Conservation (phyloP, 2,888 invertebrate genomes). For the Tiphia femorata region DNA sequence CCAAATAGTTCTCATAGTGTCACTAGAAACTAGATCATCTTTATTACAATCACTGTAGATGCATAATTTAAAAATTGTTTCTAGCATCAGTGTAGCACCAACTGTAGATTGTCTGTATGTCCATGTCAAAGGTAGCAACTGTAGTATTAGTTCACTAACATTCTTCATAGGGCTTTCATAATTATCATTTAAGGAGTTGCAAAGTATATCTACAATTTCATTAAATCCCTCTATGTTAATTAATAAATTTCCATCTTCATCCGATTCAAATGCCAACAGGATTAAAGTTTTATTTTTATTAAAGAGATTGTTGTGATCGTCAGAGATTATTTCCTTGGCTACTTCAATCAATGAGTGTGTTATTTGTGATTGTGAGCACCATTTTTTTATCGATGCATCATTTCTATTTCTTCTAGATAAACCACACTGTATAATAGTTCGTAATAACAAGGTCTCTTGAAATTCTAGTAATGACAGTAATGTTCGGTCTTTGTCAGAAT, state of each 20-base stretch:
- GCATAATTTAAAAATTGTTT: constrained; percentile 51
- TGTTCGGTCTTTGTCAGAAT: constrained; percentile 71
- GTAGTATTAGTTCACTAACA: constrained; percentile 44
- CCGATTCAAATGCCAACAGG: constrained; percentile 52
- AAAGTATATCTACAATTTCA: constrained; percentile 67
- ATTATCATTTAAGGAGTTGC: constrained; percentile 52
- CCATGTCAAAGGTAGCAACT: constrained; percentile 49
- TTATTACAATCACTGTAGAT: constrained; percentile 25
- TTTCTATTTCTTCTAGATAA: constrained; percentile 69
- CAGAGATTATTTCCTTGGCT: constrained; percentile 44
- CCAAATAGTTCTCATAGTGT: constrained; percentile 47
- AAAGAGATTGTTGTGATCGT: too few relatives aligned
- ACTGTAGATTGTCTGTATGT: constrained; percentile 37
- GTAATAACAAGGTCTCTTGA: too few relatives aligned
- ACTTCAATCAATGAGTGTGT: constrained; percentile 68
- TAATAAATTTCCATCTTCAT: constrained; percentile 67
- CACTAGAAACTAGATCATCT: constrained; percentile 19
- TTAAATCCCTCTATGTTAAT: constrained; percentile 66
- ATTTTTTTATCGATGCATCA: constrained; percentile 66
- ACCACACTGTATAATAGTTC: constrained; percentile 52
- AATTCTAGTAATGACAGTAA: constrained; percentile 74
- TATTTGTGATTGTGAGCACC: constrained; percentile 69
- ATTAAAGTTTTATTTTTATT: constrained; percentile 50
- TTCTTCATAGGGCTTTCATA: constrained; percentile 29
- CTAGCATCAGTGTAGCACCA: constrained; percentile 49